Evolutionary conservation across 2,113 vertebrate genomes (phyloP).

Genomic region (Tyto alba): DNA sequence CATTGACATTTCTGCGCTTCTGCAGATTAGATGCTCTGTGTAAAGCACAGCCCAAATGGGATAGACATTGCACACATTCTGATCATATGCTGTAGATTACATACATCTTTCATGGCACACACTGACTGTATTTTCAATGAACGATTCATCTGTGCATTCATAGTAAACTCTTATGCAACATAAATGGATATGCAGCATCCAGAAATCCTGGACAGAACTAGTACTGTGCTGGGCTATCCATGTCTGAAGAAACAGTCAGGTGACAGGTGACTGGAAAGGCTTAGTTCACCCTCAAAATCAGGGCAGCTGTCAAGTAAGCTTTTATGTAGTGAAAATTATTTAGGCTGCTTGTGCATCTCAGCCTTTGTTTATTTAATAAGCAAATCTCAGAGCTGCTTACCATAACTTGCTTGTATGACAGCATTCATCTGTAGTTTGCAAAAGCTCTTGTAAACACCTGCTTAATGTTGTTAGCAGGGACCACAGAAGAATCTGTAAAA

Average conservation of each 20-base stretch:
- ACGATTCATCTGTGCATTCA: neutral
- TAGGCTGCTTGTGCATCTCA: neutral
- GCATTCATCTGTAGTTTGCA: neutral
- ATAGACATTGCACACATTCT: neutral
- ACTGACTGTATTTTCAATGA: neutral
- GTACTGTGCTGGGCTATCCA: neutral
- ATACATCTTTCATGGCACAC: neutral
- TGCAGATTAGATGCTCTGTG: neutral
- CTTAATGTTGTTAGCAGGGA: neutral
- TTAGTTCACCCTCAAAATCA: neutral
- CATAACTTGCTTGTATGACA: neutral
- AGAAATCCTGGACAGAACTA: neutral
- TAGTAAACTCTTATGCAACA: neutral
- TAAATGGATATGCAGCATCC: neutral
- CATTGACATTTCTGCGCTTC: neutral
- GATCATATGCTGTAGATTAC: neutral
- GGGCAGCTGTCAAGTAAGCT: neutral
- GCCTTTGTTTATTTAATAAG: neutral
- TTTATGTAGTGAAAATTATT: neutral
- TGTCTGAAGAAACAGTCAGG: neutral
- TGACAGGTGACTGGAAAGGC: neutral
- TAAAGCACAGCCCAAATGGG: neutral
- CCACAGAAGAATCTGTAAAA: neutral
- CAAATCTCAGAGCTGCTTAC: neutral
- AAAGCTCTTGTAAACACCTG: neutral